A percentile compares a stretch with the other conserved stretches of the same genome.
Evolutionary conservation across 2,797 vertebrate genomes (phyloP).

Genomic region (Hirundo rustica): DNA sequence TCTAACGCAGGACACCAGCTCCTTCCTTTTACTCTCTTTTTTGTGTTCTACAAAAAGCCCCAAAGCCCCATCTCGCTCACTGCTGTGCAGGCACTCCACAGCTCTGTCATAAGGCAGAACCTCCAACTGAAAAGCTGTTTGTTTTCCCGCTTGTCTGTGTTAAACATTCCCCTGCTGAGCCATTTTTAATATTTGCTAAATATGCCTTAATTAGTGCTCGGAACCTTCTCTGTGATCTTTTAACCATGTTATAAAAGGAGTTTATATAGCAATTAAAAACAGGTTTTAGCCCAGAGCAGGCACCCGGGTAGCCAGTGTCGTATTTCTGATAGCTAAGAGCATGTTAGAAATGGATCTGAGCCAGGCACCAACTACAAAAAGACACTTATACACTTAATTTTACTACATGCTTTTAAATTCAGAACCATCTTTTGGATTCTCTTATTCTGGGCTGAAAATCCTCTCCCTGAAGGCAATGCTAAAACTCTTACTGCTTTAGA

Average conservation of each 20-base stretch:
- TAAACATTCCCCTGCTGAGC: not conserved
- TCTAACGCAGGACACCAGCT: not conserved
- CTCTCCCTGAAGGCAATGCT: not conserved
- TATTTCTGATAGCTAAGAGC: conserved; percentile 42
- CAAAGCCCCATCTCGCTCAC: not conserved
- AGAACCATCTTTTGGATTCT: not conserved
- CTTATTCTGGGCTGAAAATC: not conserved
- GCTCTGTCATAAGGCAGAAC: not conserved
- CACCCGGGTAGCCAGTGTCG: not conserved
- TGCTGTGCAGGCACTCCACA: not conserved
- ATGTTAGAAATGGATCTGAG: conserved; percentile 14
- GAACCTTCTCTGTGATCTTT: conserved; percentile 26
- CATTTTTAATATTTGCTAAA: conserved; percentile 48
- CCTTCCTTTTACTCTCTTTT: not conserved
- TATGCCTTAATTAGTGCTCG: conserved; percentile 2
- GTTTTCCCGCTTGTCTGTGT: not conserved
- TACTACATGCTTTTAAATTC: not conserved
- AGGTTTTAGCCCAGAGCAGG: conserved; percentile 28
- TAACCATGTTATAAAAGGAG: conserved; percentile 24
- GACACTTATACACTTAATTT: not conserved
- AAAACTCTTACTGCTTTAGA: not conserved
- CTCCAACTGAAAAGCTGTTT: conserved; percentile 10
- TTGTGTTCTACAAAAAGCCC: not conserved
- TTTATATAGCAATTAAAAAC: conserved; percentile 46
- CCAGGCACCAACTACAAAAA: conserved; percentile 15